These are phyloP conservation scores for Sebastes itinus DNA, from an alignment of 2,797 vertebrate genomes.

Conservation along the genomic window DNA sequence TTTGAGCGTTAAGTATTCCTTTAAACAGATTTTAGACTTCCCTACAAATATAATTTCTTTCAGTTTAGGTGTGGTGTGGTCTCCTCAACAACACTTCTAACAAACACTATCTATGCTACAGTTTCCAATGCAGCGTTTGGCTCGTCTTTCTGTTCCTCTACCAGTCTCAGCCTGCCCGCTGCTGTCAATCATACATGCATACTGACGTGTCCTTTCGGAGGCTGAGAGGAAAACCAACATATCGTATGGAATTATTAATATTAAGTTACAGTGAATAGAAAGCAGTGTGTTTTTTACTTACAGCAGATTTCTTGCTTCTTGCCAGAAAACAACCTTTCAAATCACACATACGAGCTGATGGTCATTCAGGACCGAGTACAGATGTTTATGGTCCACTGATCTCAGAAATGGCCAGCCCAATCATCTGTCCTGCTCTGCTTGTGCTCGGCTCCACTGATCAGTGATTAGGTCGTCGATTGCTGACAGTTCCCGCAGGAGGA, in stretches of 20 bases:
- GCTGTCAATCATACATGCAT: background rate
- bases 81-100: too few relatives aligned
- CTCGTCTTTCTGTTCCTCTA: background rate
- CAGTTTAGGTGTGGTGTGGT: too few relatives aligned
- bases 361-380: slow-evolving; percentile 20
- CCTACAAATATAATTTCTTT: too few relatives aligned
- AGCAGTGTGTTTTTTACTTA: background rate
- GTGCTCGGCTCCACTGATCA: slow-evolving; percentile 37
- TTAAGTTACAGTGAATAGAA: background rate
- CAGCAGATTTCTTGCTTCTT: background rate
- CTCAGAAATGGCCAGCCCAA: slow-evolving; percentile 23
- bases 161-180: background rate
- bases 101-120: too few relatives aligned
- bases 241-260: background rate
- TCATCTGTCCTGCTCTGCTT: slow-evolving; percentile 11
- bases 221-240: background rate
- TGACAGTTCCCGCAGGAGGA: background rate
- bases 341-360: background rate
- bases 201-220: background rate
- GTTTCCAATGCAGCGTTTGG: too few relatives aligned
- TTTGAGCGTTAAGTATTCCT: too few relatives aligned
- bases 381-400: slow-evolving; percentile 30
- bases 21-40: too few relatives aligned
- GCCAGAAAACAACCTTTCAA: slow-evolving; percentile 22
- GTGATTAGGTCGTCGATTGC: slow-evolving; percentile 43